phyloP scores from a whole-genome alignment of 2,797 vertebrate species.

The Pantherophis vulpinus region DNA sequence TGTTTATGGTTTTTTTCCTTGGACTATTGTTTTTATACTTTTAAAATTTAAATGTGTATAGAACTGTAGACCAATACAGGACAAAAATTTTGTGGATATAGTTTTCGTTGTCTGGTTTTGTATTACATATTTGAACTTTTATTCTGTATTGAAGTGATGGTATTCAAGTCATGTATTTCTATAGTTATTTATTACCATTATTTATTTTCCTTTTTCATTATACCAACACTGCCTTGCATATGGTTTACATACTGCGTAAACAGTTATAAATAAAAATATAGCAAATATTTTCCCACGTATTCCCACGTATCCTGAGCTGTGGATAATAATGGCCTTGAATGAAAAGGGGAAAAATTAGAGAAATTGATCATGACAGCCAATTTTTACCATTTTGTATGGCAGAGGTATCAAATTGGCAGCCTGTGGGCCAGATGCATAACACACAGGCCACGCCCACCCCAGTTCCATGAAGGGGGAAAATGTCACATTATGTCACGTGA shows the following conservation, averaged over 20 bases:
- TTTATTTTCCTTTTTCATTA: background rate
- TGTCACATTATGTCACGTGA: no score
- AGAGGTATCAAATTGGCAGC: no score
- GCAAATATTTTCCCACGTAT: no score
- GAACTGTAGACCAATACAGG: background rate
- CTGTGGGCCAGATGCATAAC: no score
- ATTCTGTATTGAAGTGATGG: background rate
- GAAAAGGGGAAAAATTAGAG: background rate
- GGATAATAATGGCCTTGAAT: background rate
- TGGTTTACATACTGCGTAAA: background rate
- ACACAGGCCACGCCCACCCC: no score
- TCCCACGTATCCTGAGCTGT: background rate
- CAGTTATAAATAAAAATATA: background rate
- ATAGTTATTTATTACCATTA: background rate
- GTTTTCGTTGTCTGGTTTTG: background rate
- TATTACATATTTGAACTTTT: background rate
- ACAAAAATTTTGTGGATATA: background rate
- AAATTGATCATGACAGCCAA: background rate
- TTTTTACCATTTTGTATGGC: background rate
- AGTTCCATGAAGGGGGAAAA: no score
- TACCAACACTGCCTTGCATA: background rate
- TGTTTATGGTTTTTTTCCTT: background rate
- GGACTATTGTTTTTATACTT: background rate
- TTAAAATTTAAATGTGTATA: background rate
- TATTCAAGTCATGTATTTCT: background rate